Evolutionary conservation across 1,140 invertebrate species (phyloP), one percentile per base, ranked within the genome.

Genomic region (Pseudomyrmex concolor): DNA sequence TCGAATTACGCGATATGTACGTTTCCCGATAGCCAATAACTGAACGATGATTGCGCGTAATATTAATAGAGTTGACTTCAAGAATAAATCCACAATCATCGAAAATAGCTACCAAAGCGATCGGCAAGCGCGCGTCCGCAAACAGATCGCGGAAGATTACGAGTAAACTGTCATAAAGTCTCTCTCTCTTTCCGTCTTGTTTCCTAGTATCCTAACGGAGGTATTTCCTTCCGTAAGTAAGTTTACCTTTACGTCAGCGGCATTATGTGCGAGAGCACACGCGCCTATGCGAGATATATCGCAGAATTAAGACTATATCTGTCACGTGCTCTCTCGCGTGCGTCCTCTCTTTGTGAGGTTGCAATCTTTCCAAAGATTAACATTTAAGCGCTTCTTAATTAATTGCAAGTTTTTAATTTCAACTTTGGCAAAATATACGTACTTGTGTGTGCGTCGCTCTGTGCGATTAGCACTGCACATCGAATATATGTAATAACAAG

Each of bases 21-120:
- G 48, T 45, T 15, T 60, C 19, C 17, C 2, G 45, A 60, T 59
- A 50, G 9, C 12, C 17, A 10, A 55, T 8, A 25, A 67, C n/a
- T 7, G 64, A 63, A 13, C 22, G 15, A 43, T 48, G 19, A 50
- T 34, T 43, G 48, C n/a, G 15, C 17, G n/a, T n/a, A 70, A 80
- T 59, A 48, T 59, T 71, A 71, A 48, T 43, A 10, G 5, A 2
- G 12, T 8, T 1, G 3, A 3, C 25, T 13, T 68, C 48, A 45
- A 59, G 70, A 80, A 80, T 80, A 80, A 54, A 43, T 50, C 3
- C 43, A 15, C 19, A 48, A 66, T 78, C 76, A 77, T 67, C 34
- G 50, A 55, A 43, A 67, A 12, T 80, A 70, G 54, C 10, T 34
- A 34, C 34, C 43, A 50, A 66, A 68, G 50, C 34, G 34, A 34